These are phyloP conservation scores for Dromococcyx pavoninus DNA, from an alignment of 2,797 vertebrate species.

Conservation along the genomic window DNA sequence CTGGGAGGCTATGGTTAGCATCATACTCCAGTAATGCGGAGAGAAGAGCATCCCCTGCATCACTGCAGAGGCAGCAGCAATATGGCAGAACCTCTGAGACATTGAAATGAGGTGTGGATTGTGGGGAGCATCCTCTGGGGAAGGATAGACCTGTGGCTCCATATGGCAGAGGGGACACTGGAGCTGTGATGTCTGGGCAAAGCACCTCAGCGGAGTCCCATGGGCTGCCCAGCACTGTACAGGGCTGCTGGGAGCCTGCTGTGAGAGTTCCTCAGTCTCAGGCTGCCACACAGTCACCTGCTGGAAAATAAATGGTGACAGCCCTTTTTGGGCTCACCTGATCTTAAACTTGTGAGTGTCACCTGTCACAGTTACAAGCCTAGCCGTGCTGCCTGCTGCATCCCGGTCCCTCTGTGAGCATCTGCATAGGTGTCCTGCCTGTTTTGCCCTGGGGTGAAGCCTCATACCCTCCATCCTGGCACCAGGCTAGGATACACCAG, in stretches of 20 bases:
- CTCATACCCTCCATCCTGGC: background rate
- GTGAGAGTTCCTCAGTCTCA: background rate
- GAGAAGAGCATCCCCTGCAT: background rate
- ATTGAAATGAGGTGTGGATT: background rate
- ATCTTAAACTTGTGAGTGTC: background rate
- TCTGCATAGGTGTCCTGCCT: background rate
- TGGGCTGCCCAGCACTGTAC: rapidly evolving
- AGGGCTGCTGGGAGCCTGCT: background rate
- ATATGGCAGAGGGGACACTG: too few species aligned
- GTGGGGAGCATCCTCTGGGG: background rate
- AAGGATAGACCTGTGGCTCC: background rate
- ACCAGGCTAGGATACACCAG: background rate
- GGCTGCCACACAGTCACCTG: background rate
- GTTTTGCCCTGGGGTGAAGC: background rate
- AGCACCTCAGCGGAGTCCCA: background rate
- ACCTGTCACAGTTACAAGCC: background rate
- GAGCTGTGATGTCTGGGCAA: background rate
- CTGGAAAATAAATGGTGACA: background rate
- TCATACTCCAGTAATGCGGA: background rate
- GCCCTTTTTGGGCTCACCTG: background rate
- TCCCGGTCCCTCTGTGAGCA: background rate
- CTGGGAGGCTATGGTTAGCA: background rate
- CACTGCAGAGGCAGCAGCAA: background rate
- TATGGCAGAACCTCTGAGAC: background rate
- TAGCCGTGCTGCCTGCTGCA: background rate